Conservation (phyloP, 2,888 invertebrate species). For the Ecdyonurus torrentis region DNA sequence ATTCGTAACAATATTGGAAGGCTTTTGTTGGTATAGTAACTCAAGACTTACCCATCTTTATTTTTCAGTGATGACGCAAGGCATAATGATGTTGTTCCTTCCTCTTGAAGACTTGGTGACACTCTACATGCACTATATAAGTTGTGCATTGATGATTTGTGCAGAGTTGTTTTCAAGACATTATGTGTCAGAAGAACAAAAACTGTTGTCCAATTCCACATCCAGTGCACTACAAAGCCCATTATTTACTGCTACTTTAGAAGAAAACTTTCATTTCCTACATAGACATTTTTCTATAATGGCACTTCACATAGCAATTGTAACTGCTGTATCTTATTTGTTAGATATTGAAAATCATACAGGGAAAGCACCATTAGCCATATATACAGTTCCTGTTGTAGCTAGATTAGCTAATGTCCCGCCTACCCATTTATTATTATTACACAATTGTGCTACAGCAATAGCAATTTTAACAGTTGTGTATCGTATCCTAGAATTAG, state of each 20-base stretch:
- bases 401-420: constrained; percentile 28
- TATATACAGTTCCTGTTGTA: constrained; percentile 30
- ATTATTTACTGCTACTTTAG: not conserved
- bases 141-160: constrained; percentile 24
- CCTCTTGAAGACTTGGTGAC: constrained; percentile 28
- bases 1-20: too few species aligned
- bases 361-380: constrained; percentile 23
- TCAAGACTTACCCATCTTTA: constrained; percentile 6
- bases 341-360: constrained; percentile 13
- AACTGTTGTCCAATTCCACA: not conserved
- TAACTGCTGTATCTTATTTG: constrained; percentile 19
- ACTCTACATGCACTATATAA: constrained; percentile 31
- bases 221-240: not conserved
- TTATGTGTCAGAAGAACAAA: constrained; percentile 23
- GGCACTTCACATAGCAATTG: constrained; percentile 22
- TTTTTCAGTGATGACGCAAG: constrained; percentile 28
- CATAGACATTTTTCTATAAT: constrained; percentile 22
- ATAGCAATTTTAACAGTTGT: constrained; percentile 25
- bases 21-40: not conserved
- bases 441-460: constrained; percentile 29
- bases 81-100: constrained; percentile 27
- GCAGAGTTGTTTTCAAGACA: constrained; percentile 27
- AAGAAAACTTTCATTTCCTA: constrained; percentile 18
- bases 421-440: constrained; percentile 20
- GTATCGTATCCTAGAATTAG: constrained; percentile 25